Conservation (phyloP, 2,113 vertebrate genomes). For the Heptranchias perlo region DNA sequence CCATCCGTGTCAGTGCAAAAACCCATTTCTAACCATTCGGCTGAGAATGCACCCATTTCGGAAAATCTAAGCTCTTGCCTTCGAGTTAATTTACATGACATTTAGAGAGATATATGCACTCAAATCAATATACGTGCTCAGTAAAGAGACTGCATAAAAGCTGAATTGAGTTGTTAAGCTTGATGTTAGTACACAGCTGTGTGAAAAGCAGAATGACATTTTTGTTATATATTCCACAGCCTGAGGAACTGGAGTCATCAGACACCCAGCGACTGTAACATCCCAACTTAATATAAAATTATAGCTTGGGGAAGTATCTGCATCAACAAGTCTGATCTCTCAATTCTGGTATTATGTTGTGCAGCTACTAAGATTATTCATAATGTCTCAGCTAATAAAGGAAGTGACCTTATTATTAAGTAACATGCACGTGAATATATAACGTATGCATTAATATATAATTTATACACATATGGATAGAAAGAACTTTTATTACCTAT, state of each 20-base stretch:
- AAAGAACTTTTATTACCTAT: too few relatives aligned
- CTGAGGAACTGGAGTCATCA: constrained; percentile 15
- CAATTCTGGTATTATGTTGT: not conserved
- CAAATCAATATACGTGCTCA: not conserved
- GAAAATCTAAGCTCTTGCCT: not conserved
- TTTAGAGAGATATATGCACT: not conserved
- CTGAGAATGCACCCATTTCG: not conserved
- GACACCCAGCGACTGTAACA: constrained; percentile 1
- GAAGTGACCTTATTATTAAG: not conserved
- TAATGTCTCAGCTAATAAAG: not conserved
- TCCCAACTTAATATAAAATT: not conserved
- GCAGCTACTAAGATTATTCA: not conserved
- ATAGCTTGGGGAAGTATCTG: not conserved
- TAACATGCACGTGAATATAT: not conserved
- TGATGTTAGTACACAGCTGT: not conserved
- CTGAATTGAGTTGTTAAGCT: constrained; percentile 10
- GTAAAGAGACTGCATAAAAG: not conserved
- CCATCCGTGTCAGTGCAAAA: not conserved
- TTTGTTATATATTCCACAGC: not conserved
- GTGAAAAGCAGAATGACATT: not conserved
- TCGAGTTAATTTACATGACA: not conserved
- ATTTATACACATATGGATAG: not conserved
- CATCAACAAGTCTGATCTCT: not conserved
- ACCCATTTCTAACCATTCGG: not conserved
- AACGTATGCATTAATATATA: too few relatives aligned